Conservation (phyloP, 2,888 invertebrate species). For the Ernsta delagoae region DNA sequence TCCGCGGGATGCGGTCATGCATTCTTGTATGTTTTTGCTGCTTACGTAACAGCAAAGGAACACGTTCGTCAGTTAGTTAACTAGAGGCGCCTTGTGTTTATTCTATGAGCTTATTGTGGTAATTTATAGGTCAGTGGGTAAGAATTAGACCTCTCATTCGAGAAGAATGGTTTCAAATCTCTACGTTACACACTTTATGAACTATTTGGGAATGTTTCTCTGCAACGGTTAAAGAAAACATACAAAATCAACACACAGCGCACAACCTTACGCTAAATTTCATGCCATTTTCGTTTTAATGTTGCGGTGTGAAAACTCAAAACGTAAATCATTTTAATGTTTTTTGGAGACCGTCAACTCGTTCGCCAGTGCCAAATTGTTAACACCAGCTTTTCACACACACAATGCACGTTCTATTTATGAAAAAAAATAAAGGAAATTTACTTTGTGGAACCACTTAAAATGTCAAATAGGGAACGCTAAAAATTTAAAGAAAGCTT, state of each 20-base stretch:
- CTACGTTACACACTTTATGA: too few relatives aligned
- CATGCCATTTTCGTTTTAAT: slow-evolving; percentile 13
- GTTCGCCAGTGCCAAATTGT: slow-evolving; percentile 26
- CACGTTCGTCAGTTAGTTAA: too few relatives aligned
- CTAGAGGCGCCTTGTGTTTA: neutral
- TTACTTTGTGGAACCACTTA: neutral
- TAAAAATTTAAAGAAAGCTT: neutral
- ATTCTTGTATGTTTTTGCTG: neutral
- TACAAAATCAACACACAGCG: too few relatives aligned
- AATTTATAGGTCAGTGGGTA: too few relatives aligned
- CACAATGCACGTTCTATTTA: neutral
- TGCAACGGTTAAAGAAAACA: too few relatives aligned
- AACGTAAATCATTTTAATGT: slow-evolving; percentile 29
- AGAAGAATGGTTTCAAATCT: too few relatives aligned
- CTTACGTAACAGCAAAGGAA: neutral
- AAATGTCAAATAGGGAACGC: neutral
- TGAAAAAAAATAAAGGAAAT: neutral
- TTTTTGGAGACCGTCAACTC: slow-evolving; percentile 19
- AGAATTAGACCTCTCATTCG: too few relatives aligned
- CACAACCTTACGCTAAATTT: neutral
- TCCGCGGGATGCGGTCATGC: slow-evolving; percentile 15
- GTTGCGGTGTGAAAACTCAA: slow-evolving; percentile 13
- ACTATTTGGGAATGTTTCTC: too few relatives aligned
- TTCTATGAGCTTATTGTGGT: neutral
- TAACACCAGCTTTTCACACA: slow-evolving; percentile 3